Conservation (phyloP, 2,113 vertebrate genomes). For the Megaleporinus macrocephalus region DNA sequence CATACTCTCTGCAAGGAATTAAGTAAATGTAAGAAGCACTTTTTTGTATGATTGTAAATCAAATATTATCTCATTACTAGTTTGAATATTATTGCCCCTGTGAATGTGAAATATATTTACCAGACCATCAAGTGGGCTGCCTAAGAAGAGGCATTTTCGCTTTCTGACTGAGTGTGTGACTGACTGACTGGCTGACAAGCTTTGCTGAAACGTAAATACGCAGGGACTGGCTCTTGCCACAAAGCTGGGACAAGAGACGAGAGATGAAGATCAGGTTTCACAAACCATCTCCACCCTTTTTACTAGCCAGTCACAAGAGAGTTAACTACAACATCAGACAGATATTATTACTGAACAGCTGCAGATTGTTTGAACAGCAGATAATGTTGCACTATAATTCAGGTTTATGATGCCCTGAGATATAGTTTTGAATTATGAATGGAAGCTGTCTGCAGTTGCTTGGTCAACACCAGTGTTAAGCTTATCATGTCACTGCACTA, state of each 20-base stretch:
- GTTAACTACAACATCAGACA: slow-evolving; percentile 13
- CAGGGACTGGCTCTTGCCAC: no score
- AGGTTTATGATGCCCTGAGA: slow-evolving; percentile 25
- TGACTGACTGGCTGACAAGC: no score
- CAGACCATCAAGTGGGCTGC: no score
- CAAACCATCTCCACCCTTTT: background rate
- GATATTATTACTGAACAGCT: background rate
- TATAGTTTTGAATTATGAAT: slow-evolving; percentile 3
- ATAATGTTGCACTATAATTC: background rate
- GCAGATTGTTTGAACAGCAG: slow-evolving; percentile 24
- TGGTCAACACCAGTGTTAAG: slow-evolving; percentile 33
- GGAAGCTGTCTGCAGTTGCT: background rate
- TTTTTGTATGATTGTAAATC: no score
- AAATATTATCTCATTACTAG: no score
- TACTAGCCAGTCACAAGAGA: background rate
- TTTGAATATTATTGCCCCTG: no score
- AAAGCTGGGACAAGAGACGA: background rate
- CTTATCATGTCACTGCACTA: slow-evolving; percentile 44
- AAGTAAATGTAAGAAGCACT: no score
- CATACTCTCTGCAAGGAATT: no score
- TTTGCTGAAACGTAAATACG: no score
- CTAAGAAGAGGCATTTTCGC: no score
- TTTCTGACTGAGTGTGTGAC: no score
- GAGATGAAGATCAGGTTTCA: slow-evolving; percentile 14
- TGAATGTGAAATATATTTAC: no score